Conservation (phyloP, 2,113 vertebrate genomes). For the Clinocottus analis region DNA sequence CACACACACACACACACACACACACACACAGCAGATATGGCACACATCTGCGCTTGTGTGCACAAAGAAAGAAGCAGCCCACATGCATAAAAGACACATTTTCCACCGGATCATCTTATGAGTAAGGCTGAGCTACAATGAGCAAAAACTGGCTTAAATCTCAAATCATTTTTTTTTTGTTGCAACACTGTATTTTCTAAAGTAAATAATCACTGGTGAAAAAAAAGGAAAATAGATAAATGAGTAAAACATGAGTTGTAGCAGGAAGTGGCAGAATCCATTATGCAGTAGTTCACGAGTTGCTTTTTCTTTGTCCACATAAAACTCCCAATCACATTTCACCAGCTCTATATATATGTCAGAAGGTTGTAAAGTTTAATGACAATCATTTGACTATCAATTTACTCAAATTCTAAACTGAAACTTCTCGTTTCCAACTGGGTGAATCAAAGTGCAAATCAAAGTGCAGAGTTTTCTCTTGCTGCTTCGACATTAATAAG, state of each 20-base stretch:
- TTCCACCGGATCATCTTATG: not conserved
- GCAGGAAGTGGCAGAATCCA: not conserved
- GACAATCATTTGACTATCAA: conserved; percentile 5
- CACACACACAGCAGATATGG: not conserved
- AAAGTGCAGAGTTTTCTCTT: conserved; percentile 5
- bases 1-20: not conserved
- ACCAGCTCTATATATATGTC: not conserved
- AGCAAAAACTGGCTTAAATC: not conserved
- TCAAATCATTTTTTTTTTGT: not conserved
- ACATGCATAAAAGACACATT: not conserved
- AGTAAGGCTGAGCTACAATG: not conserved
- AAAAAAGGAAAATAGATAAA: not conserved
- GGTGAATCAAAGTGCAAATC: not conserved
- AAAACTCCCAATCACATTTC: not conserved
- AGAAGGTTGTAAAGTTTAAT: conserved; percentile 6
- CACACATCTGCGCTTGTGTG: conserved; percentile 9
- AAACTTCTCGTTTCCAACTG: conserved; percentile 17
- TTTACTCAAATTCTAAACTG: conserved; percentile 7
- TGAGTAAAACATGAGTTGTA: not conserved
- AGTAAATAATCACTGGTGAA: not conserved
- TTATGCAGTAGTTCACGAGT: not conserved
- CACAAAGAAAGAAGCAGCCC: not conserved
- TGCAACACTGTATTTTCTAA: not conserved
- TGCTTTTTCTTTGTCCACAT: not conserved
- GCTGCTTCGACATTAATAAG: conserved; percentile 25